These are phyloP conservation scores for Rhabdomys dilectus DNA, from an alignment of 2,113 vertebrate species.

Conservation along the genomic window DNA sequence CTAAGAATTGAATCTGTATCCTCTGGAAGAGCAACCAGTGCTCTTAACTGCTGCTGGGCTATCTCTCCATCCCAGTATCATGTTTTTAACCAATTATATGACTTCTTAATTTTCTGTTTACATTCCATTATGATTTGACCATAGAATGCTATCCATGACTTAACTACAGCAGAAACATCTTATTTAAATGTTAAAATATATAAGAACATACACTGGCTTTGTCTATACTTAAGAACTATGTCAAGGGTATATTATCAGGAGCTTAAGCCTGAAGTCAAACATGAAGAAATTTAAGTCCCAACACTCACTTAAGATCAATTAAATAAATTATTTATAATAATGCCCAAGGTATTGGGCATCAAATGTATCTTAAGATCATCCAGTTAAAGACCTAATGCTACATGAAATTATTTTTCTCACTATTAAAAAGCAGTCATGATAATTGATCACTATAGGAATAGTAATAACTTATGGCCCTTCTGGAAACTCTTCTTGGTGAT, in stretches of 20 bases:
- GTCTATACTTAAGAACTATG: neutral
- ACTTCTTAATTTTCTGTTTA: neutral
- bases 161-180: slow-evolving; percentile 19
- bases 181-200: slow-evolving; percentile 15
- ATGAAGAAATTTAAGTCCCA: slow-evolving; percentile 59
- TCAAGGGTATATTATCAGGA: neutral
- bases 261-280: slow-evolving; percentile 36
- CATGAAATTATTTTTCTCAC: neutral
- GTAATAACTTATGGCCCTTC: neutral
- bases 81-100: slow-evolving; percentile 15
- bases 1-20: neutral
- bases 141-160: neutral
- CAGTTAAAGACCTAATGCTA: slow-evolving; percentile 8
- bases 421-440: slow-evolving; percentile 16
- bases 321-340: slow-evolving; percentile 67
- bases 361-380: slow-evolving; percentile 50
- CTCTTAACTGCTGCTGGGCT: neutral
- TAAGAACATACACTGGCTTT: neutral
- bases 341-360: slow-evolving; percentile 5
- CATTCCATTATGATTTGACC: neutral
- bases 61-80: neutral
- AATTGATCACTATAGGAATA: slow-evolving; percentile 9
- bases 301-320: slow-evolving; percentile 14
- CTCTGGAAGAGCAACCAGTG: neutral
- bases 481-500: neutral